phyloP scores from a whole-genome alignment of 2,797 vertebrate genomes.

The Acanthornis magna region DNA sequence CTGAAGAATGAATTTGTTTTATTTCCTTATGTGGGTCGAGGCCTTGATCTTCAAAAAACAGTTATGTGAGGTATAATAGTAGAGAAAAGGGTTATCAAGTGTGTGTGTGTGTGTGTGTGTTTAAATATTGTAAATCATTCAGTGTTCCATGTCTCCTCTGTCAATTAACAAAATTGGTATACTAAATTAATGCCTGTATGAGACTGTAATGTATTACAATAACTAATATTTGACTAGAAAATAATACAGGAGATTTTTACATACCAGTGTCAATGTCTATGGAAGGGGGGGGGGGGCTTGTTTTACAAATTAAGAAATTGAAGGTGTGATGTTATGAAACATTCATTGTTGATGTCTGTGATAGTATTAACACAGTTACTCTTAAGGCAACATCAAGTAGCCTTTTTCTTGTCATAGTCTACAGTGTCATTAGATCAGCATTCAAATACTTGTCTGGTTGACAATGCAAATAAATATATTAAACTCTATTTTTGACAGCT shows the following conservation, averaged over 20 bases:
- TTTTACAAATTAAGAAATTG: background rate
- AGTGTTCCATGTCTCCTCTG: background rate
- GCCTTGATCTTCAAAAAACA: background rate
- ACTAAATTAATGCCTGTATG: background rate
- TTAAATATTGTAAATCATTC: background rate
- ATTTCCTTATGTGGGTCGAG: background rate
- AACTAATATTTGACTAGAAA: background rate
- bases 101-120: background rate
- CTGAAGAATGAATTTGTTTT: background rate
- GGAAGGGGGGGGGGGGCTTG: no score
- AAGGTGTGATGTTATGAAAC: background rate
- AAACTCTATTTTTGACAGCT: constrained; percentile 79
- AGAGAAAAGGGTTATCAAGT: background rate
- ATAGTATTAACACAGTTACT: background rate
- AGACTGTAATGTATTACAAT: background rate
- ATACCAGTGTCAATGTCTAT: background rate
- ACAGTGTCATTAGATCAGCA: background rate
- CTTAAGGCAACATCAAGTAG: background rate
- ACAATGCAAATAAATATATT: constrained; percentile 4
- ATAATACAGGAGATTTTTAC: background rate
- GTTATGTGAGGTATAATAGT: background rate
- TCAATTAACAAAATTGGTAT: background rate
- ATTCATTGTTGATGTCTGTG: background rate
- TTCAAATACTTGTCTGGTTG: background rate
- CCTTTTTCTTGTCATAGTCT: background rate